Evolutionary conservation across 2,888 invertebrate species (phyloP).

Genomic region (Nebria brevicollis): DNA sequence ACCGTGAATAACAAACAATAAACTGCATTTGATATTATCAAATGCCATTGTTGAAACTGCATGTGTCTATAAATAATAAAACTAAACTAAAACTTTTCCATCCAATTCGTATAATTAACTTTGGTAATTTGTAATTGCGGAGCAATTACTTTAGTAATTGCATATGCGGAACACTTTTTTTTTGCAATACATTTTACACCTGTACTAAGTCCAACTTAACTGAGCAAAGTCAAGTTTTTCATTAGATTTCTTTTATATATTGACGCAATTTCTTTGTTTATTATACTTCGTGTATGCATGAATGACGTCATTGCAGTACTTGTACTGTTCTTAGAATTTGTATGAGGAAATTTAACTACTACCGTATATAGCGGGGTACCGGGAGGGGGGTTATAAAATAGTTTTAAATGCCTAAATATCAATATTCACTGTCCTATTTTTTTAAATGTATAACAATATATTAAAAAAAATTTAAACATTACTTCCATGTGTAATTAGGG

Average conservation of each 20-base stretch:
- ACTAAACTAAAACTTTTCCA: background rate
- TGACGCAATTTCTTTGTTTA: background rate
- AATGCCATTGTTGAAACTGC: background rate
- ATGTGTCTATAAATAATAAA: background rate
- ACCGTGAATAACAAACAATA: background rate
- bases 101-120: background rate
- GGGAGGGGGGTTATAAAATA: too few relatives aligned
- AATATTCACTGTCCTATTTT: too few relatives aligned
- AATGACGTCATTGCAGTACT: background rate
- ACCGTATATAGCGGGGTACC: too few relatives aligned
- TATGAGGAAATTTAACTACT: background rate
- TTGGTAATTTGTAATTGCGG: background rate
- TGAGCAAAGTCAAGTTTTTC: background rate
- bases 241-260: background rate
- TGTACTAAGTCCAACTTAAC: background rate
- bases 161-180: background rate
- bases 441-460: too few relatives aligned
- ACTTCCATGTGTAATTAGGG: too few relatives aligned
- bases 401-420: too few relatives aligned
- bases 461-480: too few relatives aligned
- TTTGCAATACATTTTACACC: background rate
- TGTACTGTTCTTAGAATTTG: background rate
- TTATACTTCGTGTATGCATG: background rate
- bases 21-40: background rate
- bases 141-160: background rate